phyloP scores from a whole-genome alignment of 2,113 vertebrate genomes.

The Tricholaema leucomelas region DNA sequence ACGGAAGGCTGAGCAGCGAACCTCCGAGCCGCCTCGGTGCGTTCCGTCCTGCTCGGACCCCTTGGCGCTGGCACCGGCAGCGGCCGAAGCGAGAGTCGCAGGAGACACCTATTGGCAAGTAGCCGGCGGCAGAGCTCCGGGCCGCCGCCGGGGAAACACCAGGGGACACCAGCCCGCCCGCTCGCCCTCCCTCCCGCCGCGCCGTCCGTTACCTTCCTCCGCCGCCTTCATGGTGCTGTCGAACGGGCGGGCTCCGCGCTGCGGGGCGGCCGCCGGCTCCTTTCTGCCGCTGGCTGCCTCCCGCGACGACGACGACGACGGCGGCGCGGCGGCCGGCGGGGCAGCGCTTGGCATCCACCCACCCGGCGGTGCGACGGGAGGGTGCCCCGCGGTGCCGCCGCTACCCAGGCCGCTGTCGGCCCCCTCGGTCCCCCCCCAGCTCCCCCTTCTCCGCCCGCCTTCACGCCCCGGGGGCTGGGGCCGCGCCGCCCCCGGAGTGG shows the following conservation, averaged over 20 bases:
- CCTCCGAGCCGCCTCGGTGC: neutral
- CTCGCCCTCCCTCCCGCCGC: neutral
- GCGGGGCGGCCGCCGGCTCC: slow-evolving; percentile 70
- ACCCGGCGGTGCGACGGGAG: slow-evolving; percentile 38
- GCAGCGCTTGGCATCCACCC: slow-evolving; percentile 78
- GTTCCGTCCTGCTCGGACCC: neutral
- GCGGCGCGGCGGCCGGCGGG: slow-evolving; percentile 75
- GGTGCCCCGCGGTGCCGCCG: neutral
- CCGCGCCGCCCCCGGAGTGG: neutral
- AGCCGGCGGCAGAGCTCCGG: slow-evolving; percentile 33
- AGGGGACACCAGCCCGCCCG: slow-evolving; percentile 51
- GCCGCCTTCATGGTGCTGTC: slow-evolving; percentile 87
- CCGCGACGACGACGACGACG: slow-evolving; percentile 75
- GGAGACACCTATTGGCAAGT: slow-evolving; percentile 78
- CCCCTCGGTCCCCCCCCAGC: neutral
- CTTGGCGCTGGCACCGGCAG: neutral
- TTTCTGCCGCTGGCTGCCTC: slow-evolving; percentile 69
- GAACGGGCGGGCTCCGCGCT: slow-evolving; percentile 48
- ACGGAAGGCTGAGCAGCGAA: neutral
- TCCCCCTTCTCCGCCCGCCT: no score
- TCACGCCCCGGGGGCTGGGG: neutral
- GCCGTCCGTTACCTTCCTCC: slow-evolving; percentile 84
- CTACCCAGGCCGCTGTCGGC: neutral
- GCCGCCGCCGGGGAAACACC: slow-evolving; percentile 64
- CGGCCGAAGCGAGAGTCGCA: neutral